phyloP scores from a whole-genome alignment of 2,888 invertebrate genomes.

The Hedychridium roseum region DNA sequence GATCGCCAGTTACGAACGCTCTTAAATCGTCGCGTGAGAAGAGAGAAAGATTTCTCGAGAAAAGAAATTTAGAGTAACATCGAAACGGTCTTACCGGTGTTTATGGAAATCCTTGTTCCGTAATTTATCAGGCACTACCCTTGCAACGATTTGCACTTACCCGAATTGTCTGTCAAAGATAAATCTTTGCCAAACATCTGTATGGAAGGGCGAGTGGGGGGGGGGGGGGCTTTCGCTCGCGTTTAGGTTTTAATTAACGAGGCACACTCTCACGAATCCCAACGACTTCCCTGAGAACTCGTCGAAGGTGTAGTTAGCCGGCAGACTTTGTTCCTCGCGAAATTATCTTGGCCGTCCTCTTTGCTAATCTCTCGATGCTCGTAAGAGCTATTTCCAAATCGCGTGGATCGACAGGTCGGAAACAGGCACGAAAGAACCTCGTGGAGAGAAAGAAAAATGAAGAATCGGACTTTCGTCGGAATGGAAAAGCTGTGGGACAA shows the following conservation, averaged over 20 bases:
- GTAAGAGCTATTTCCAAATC: constrained; percentile 8
- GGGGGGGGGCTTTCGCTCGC: constrained; percentile 44
- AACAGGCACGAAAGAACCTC: constrained; percentile 7
- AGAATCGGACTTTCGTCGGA: constrained; percentile 8
- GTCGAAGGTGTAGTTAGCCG: constrained; percentile 19
- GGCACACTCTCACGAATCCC: constrained; percentile 45
- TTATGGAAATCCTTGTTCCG: too few relatives aligned
- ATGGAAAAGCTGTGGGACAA: constrained; percentile 34
- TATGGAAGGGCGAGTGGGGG: too few relatives aligned
- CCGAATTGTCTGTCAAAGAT: too few relatives aligned
- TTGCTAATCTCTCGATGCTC: constrained; percentile 6
- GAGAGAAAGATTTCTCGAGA: too few relatives aligned
- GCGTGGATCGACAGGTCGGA: constrained; percentile 1
- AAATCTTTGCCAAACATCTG: too few relatives aligned
- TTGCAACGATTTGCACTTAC: too few relatives aligned
- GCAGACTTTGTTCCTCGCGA: constrained; percentile 3
- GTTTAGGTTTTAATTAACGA: constrained; percentile 49
- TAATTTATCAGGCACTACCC: too few relatives aligned
- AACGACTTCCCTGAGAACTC: constrained; percentile 50
- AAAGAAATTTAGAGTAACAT: too few relatives aligned
- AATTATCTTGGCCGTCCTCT: constrained; percentile 22
- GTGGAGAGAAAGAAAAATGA: constrained; percentile 4
- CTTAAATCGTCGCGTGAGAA: too few relatives aligned
- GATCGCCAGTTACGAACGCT: too few relatives aligned
- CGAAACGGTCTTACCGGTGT: too few relatives aligned